These are phyloP conservation scores for Zele albiditarsus DNA, from an alignment of 2,888 invertebrate species.

Conservation along the genomic window DNA sequence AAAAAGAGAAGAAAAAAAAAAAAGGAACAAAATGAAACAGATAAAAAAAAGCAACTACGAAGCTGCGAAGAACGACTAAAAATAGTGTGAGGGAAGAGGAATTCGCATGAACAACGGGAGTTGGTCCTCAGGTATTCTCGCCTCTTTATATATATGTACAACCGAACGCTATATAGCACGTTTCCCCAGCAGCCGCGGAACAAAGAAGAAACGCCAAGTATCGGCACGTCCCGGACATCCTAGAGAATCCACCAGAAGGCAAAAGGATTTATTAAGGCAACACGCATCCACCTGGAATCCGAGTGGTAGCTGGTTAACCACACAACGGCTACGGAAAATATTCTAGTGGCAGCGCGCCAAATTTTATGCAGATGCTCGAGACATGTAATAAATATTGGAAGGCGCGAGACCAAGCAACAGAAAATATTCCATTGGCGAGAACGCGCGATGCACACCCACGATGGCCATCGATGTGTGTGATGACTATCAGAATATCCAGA, in stretches of 20 bases:
- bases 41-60: neutral
- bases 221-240: conserved; percentile 31
- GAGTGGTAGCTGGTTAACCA: conserved; percentile 48
- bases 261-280: conserved; percentile 66
- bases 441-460: conserved; percentile 10
- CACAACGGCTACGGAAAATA: conserved; percentile 19
- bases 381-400: conserved; percentile 60
- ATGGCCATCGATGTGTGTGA: conserved; percentile 17
- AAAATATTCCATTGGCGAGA: conserved; percentile 11
- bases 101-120: conserved; percentile 39
- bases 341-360: conserved; percentile 46
- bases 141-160: conserved; percentile 8
- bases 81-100: conserved; percentile 41
- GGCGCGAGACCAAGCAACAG: conserved; percentile 41
- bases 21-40: conserved; percentile 11
- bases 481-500: conserved; percentile 29
- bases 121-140: conserved; percentile 34
- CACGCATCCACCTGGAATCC: conserved; percentile 52
- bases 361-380: conserved; percentile 62
- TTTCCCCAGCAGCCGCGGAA: conserved; percentile 37
- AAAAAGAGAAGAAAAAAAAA: conserved; percentile 27
- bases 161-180: neutral
- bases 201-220: conserved; percentile 33
- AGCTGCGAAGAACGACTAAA: conserved; percentile 32
- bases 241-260: conserved; percentile 23